Conservation (phyloP, 2,113 vertebrate genomes). For the Gorsachius goisagi region DNA sequence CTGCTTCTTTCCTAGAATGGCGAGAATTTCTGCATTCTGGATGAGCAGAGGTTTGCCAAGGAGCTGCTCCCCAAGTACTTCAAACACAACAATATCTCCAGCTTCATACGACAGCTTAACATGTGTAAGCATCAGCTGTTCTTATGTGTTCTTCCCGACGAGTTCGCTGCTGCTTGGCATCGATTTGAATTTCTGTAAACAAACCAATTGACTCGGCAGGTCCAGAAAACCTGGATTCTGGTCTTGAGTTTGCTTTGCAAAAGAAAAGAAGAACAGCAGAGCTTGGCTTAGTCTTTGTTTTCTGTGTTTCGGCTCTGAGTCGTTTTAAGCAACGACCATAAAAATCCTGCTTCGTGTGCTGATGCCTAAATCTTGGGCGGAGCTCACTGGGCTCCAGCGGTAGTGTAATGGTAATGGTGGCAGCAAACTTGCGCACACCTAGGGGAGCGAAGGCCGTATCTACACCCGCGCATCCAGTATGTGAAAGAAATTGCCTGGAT, state of each 20-base stretch:
- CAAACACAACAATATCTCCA: slow-evolving; percentile 77
- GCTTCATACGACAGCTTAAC: slow-evolving; percentile 77
- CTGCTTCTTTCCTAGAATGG: slow-evolving; percentile 64
- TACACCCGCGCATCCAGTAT: background rate
- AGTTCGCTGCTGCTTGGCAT: background rate
- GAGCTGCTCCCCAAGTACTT: slow-evolving; percentile 78
- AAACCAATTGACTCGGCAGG: background rate
- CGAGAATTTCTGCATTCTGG: slow-evolving; percentile 70
- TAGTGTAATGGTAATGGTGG: background rate
- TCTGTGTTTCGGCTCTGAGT: background rate
- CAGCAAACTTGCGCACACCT: background rate
- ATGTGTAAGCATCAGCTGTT: slow-evolving; percentile 68
- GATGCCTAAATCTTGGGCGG: background rate
- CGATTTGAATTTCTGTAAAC: background rate
- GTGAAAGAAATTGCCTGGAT: background rate
- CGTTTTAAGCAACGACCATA: background rate
- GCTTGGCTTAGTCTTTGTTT: background rate
- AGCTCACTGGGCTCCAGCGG: background rate
- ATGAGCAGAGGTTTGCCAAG: slow-evolving; percentile 73
- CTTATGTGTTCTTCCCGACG: background rate
- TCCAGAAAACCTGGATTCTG: background rate
- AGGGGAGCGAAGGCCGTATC: background rate
- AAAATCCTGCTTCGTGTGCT: background rate
- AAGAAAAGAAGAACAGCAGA: background rate
- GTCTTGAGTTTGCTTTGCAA: background rate